These are phyloP conservation scores for Atherinosoma microstoma DNA, from an alignment of 2,797 vertebrate genomes.

Conservation along the genomic window DNA sequence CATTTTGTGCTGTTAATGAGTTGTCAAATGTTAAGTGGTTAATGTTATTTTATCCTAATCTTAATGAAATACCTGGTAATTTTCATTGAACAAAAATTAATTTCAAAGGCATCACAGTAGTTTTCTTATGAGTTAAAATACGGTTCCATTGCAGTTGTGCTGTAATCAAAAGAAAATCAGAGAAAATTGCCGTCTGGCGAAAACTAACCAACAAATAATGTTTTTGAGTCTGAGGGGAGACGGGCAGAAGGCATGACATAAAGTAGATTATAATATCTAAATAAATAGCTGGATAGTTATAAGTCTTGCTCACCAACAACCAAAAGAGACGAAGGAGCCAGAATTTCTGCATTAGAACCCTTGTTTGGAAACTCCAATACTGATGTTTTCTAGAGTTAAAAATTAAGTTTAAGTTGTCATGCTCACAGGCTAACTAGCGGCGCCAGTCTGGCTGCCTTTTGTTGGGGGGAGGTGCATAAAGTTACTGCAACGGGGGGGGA, in stretches of 20 bases:
- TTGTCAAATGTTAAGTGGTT: neutral
- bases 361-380: neutral
- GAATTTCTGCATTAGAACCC: rapidly evolving
- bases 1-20: neutral
- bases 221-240: conserved; percentile 4
- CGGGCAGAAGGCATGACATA: neutral
- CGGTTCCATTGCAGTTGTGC: neutral
- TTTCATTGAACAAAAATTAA: neutral
- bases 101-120: neutral
- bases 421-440: conserved; percentile 48
- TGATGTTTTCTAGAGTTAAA: neutral
- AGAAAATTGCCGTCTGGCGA: neutral
- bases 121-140: neutral
- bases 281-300: neutral
- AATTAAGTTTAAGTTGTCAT: conserved; percentile 8
- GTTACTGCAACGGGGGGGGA: neutral
- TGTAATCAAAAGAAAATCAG: neutral
- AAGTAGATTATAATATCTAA: neutral
- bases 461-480: conserved; percentile 18
- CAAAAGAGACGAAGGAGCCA: rapidly evolving
- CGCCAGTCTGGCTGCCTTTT: conserved; percentile 65
- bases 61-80: neutral
- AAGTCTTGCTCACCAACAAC: conserved; percentile 3
- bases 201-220: neutral
- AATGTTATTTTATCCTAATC: neutral